phyloP scores from a whole-genome alignment of 2,888 invertebrate species.

The Tortrix viridana region DNA sequence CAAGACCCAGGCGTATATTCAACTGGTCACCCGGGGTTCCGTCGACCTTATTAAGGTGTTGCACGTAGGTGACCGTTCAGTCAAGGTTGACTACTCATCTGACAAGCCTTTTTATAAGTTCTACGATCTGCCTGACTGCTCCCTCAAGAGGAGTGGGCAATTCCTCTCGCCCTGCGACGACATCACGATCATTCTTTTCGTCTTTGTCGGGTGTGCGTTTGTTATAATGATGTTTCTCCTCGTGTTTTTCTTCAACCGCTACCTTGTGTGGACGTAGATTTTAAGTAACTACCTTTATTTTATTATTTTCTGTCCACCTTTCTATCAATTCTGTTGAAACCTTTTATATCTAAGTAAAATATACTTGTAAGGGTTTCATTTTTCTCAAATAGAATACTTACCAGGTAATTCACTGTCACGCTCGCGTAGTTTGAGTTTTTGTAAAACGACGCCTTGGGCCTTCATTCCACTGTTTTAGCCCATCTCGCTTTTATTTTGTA shows the following conservation, averaged over 20 bases:
- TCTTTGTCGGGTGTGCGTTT: constrained; percentile 10
- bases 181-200: neutral
- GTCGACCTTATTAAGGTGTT: neutral
- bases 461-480: no score
- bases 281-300: neutral
- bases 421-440: no score
- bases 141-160: neutral
- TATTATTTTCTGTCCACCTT: no score
- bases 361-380: no score
- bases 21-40: neutral
- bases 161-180: constrained; percentile 19
- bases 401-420: no score
- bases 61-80: neutral
- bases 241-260: constrained; percentile 12
- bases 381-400: no score
- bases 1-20: constrained; percentile 4
- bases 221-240: constrained; percentile 1
- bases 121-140: constrained; percentile 5
- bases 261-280: neutral
- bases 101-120: neutral
- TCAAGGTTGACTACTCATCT: neutral
- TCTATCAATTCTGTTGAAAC: no score
- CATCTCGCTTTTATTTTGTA: no score
- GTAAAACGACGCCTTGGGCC: no score
- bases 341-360: no score